Percentiles rank a stretch among this genome's conserved stretches.
These are phyloP conservation scores for Melanargia galathea DNA, from an alignment of 2,888 invertebrate genomes.

Conservation along the genomic window DNA sequence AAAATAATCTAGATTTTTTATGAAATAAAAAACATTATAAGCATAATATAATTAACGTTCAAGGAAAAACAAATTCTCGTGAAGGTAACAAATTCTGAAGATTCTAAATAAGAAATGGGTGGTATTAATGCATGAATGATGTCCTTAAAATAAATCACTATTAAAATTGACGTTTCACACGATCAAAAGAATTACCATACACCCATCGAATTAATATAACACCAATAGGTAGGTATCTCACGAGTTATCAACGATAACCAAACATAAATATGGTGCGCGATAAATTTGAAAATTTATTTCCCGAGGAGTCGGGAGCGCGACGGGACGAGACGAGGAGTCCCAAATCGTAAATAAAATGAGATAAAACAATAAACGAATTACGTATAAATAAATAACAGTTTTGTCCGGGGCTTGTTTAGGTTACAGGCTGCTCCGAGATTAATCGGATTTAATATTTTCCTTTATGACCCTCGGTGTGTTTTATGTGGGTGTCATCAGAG, in stretches of 20 bases:
- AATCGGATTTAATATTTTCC: constrained; percentile 39
- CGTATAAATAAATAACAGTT: constrained; percentile 79
- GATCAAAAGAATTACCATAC: constrained; percentile 55
- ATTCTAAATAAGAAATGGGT: background rate
- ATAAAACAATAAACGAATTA: constrained; percentile 83
- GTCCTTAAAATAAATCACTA: constrained; percentile 62
- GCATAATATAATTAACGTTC: too few relatives aligned
- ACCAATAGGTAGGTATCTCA: constrained; percentile 60
- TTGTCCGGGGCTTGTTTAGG: constrained; percentile 71
- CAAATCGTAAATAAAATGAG: constrained; percentile 76
- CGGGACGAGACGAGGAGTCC: constrained; percentile 53
- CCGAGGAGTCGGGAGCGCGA: constrained; percentile 55
- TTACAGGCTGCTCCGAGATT: constrained; percentile 56
- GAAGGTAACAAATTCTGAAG: too few relatives aligned
- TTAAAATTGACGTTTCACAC: constrained; percentile 78
- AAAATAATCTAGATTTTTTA: too few relatives aligned
- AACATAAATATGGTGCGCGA: constrained; percentile 63
- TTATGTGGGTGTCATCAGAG: constrained; percentile 34
- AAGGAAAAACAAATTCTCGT: too few relatives aligned
- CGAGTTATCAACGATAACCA: constrained; percentile 71
- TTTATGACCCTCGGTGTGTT: constrained; percentile 33
- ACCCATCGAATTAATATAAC: constrained; percentile 67
- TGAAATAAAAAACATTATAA: too few relatives aligned
- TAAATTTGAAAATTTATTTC: constrained; percentile 77
- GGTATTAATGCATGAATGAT: constrained; percentile 19